These are phyloP conservation scores for Protonibea diacanthus DNA, from an alignment of 2,797 vertebrate species.

Conservation along the genomic window DNA sequence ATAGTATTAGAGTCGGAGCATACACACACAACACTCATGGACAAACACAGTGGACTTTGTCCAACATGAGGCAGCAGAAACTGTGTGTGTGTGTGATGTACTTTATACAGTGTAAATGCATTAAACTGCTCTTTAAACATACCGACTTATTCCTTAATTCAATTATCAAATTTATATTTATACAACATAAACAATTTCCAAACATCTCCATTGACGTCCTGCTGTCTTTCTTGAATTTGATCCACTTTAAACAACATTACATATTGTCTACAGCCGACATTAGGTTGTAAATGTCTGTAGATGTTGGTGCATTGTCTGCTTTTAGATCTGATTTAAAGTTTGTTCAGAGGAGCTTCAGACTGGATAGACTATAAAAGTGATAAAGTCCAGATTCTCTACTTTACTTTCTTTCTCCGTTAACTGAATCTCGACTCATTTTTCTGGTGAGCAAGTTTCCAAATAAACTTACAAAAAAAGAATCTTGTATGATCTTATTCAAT, in stretches of 20 bases:
- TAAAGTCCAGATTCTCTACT: neutral
- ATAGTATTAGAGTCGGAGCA: conserved; percentile 50
- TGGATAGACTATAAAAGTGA: neutral
- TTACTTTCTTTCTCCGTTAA: neutral
- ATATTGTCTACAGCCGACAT: neutral
- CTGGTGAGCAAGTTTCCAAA: neutral
- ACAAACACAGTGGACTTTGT: conserved; percentile 27
- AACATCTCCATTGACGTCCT: neutral
- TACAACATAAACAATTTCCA: too few species aligned
- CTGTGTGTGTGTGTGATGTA: neutral
- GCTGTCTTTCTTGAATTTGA: neutral
- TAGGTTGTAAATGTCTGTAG: neutral
- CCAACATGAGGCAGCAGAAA: conserved; percentile 9
- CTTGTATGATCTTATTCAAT: too few species aligned
- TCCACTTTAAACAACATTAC: conserved; percentile 1
- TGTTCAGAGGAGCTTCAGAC: neutral
- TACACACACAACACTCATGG: neutral
- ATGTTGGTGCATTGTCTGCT: neutral
- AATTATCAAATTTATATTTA: neutral
- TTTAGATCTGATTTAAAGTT: neutral
- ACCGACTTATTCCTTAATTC: neutral
- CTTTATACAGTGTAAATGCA: neutral
- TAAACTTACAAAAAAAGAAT: too few species aligned
- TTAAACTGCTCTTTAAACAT: fast-evolving
- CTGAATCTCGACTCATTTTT: neutral